These are phyloP conservation scores for Spatula clypeata DNA, from an alignment of 2,797 vertebrate species.

Conservation along the genomic window DNA sequence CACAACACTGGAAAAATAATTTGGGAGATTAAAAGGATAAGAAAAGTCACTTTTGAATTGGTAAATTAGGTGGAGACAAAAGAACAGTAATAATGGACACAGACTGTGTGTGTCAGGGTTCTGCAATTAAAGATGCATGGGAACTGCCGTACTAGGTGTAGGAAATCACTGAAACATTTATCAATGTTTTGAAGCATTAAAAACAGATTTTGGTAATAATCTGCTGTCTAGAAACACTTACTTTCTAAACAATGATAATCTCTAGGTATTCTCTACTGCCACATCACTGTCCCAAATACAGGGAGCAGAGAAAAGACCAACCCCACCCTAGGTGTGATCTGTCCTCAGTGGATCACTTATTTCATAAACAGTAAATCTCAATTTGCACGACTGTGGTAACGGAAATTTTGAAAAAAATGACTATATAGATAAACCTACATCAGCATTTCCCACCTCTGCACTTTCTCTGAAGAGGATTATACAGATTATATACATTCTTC, in stretches of 20 bases:
- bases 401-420: neutral
- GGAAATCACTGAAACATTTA: neutral
- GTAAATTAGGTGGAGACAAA: neutral
- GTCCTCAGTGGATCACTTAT: neutral
- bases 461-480: accelerated
- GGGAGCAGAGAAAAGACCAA: neutral
- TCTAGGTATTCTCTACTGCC: neutral
- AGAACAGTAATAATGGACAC: neutral
- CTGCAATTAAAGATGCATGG: neutral
- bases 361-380: neutral
- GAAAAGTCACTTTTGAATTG: neutral
- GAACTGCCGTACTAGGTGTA: neutral
- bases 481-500: accelerated
- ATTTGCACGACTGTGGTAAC: neutral
- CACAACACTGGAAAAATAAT: neutral
- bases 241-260: neutral
- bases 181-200: neutral
- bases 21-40: neutral
- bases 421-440: neutral
- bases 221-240: neutral
- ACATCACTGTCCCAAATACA: neutral
- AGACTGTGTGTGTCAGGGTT: neutral
- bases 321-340: neutral
- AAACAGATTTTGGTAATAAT: neutral
- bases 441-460: neutral